Base-by-base conservation (phyloP, 2,888 invertebrate genomes). In the Megamerina dolium region DNA sequence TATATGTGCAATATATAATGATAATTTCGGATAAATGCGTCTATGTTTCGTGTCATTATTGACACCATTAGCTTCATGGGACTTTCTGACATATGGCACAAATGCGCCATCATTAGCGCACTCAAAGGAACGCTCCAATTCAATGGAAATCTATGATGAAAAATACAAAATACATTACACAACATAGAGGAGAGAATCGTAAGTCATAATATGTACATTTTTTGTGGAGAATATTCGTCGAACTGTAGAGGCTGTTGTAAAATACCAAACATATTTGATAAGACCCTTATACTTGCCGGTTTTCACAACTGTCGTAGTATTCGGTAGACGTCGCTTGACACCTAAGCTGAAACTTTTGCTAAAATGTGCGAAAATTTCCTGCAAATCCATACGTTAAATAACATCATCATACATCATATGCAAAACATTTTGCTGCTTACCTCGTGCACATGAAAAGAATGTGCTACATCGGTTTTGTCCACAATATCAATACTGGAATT, bases 401-500 rank as follows among this genome's bases (percentile, higher is more conserved):
- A n/a, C n/a, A n/a, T n/a, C n/a, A n/a, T n/a, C n/a, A n/a, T n/a
- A n/a, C n/a, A n/a, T n/a, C n/a, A n/a, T n/a, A n/a, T n/a, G n/a
- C n/a, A n/a, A n/a, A n/a, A n/a, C n/a, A n/a, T n/a, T n/a, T n/a
- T n/a, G n/a, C n/a, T 23, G 46, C 63, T 60, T 58, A 79, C 77
- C 64, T 82, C 80, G 8, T 84, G 83, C 30, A 82, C 80, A 61
- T 82, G 81, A 63, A 86, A 85, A 10, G 78, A 77, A 18, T 85
- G 72, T 1, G 81, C 78, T 26, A 84, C 79, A 8, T 82, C 78
- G 56, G 77, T 78, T 43, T 82, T 81, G 59, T 76, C 74, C 57
- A 80, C 81, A 61, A 80, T 83, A 61, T 81, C 81, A 78, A 87
- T 80, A 12, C 81, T 78, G 52, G 81, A 80, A 69, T 87, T 87